Percentiles rank a stretch among this genome's conserved stretches.
Conservation (phyloP, 2,797 vertebrate genomes). For the Hypotaenidia okinawae region DNA sequence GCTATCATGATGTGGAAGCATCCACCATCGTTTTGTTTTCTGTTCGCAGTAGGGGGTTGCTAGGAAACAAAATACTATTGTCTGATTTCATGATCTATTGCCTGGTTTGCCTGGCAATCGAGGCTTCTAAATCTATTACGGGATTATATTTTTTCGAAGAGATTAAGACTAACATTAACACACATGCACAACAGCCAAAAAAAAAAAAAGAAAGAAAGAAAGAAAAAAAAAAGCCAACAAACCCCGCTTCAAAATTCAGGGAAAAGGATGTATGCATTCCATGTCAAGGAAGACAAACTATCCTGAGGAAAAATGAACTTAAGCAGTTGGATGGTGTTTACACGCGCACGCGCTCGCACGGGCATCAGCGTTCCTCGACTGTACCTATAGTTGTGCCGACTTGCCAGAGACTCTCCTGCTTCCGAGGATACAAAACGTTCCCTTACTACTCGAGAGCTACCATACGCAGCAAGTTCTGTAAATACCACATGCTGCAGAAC, state of each 20-base stretch:
- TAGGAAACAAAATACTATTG: conserved; percentile 81
- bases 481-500: conserved; percentile 39
- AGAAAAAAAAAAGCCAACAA: too few relatives aligned
- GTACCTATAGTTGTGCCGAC: conserved; percentile 20
- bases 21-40: conserved; percentile 77
- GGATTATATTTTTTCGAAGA: conserved; percentile 31
- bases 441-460: conserved; percentile 21
- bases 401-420: conserved; percentile 14
- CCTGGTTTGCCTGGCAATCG: conserved; percentile 69
- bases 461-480: conserved; percentile 31
- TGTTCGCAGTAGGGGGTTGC: conserved; percentile 77
- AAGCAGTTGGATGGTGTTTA: not conserved
- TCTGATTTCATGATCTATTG: conserved; percentile 79
- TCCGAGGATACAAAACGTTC: not conserved
- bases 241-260: not conserved
- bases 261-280: not conserved
- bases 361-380: not conserved
- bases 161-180: not conserved
- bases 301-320: not conserved
- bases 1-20: conserved; percentile 65
- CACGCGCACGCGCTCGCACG: not conserved
- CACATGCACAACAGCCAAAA: not conserved
- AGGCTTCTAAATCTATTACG: conserved; percentile 70
- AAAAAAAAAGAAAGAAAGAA: not conserved
- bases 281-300: not conserved